Evolutionary conservation across 2,113 vertebrate species (phyloP), one percentile per base, ranked within the genome.

Genomic region (Glaucidium brasilianum): DNA sequence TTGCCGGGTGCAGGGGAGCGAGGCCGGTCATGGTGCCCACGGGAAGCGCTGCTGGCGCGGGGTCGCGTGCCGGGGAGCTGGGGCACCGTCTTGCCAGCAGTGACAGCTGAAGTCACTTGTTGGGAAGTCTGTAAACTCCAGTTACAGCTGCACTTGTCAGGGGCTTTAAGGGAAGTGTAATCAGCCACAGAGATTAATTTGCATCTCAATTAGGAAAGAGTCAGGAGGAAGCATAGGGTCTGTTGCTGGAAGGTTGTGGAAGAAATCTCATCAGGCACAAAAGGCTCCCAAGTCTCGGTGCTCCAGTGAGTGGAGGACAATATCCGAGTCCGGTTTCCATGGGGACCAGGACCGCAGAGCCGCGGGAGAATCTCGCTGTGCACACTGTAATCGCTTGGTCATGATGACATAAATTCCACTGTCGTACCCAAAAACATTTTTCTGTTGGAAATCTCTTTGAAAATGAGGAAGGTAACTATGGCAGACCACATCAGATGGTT

Each of bases 91-190:
- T 92, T 96, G 97, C 97, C 96, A 96, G 97, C 82, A 95, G 94
- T 97, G 98, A 97, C 98, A 98, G 98, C 97, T 98, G 98, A 98
- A 98, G 97, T 98, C 98, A 98, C 98, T 98, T 98, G 98, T 98
- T 98, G 98, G 97, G 97, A 98, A 97, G 97, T 98, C 97, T 96
- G 94, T 98, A 98, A 98, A 99, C 98, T 99, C 98, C 85, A 90
- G 98, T 98, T 99, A 98, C 99, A 99, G 98, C 99, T 99, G 99
- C 99, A 98, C 98, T 99, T 99, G 99, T 99, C 98, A 98, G 98
- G 98, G 97, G 97, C 98, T 99, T 98, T 98, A 98, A 99, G 98
- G 98, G 98, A 98, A 99, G 98, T 98, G 98, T 99, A 99, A 99
- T 99, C 99, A 99, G 98, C 98, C 98, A 98, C 98, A 98, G 98